Evolutionary conservation across 2,113 vertebrate genomes (phyloP), one percentile per base, ranked within the genome.

Genomic region (Chaenocephalus aceratus): DNA sequence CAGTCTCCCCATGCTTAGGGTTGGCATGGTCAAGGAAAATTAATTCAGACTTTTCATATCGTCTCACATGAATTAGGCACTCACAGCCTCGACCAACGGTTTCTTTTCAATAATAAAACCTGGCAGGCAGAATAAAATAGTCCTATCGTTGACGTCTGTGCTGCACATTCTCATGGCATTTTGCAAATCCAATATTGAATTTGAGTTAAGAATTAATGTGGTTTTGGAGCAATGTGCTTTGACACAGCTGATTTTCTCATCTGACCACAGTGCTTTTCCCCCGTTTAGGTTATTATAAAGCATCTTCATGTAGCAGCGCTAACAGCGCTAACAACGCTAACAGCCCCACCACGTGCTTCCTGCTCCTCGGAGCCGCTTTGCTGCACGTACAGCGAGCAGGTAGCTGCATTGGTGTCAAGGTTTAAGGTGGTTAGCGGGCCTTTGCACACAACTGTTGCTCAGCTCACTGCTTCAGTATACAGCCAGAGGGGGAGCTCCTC

Each of bases 41-140:
- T 84, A 84, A 87, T 80, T 90, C 85, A 77, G 88, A 91, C 86
- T 90, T 87, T 63, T 89, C 80, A 83, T 84, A 88, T 90, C 89
- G 86, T 76, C 83, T 88, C 69, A 45, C 83, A 86, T 82, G 62
- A 91, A 88, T 88, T 80, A 64, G 77, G 58, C 15, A 51, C 51
- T 16, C 70, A 72, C 59, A 16, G 68, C 75, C 36, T 49, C 51
- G 4, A 72, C 77, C 41, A 48, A 7, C 51, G 65, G 62, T 85
- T 75, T 73, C 76, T 64, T 75, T 70, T 64, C 61, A 45, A 74
- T 89, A 91, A 92, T 92, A 82, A 72, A 88, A 88, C 36, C 78
- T 80, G 90, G 74, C 91, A 88, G 86, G 80, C 79, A 86, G 77
- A 85, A 88, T 80, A 73, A 87, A 84, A 86, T 56, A 79, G 82